Percentiles rank a stretch among this genome's conserved stretches.
Conservation (phyloP, 2,113 vertebrate genomes). For the Pedionomus torquatus region DNA sequence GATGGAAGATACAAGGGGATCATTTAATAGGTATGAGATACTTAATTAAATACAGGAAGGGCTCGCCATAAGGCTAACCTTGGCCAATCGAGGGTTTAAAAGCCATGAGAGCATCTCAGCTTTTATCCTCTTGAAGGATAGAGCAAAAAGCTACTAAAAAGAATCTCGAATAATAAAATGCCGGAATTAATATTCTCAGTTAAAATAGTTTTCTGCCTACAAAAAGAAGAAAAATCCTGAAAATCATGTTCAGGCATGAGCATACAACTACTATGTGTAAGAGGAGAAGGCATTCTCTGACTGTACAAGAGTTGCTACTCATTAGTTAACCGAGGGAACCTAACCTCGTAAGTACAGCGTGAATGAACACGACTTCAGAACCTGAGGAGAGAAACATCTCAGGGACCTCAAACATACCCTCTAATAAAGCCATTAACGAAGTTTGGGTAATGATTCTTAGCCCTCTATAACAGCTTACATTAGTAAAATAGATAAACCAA, state of each 20-base stretch:
- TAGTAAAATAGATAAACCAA: not conserved
- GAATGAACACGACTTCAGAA: not conserved
- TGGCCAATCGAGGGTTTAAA: not conserved
- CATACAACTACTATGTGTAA: not conserved
- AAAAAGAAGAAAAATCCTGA: not conserved
- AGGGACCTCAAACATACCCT: not conserved
- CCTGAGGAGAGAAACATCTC: not conserved
- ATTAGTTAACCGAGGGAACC: not conserved
- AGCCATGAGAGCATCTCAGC: not conserved
- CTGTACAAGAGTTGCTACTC: not conserved
- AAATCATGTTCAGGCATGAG: not conserved
- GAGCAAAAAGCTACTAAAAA: not conserved
- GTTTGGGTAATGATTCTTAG: not conserved
- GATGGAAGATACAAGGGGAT: not conserved
- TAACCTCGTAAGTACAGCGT: rapidly evolving
- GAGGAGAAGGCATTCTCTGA: not conserved
- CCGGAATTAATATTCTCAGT: not conserved
- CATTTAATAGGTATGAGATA: not conserved
- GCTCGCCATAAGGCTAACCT: not conserved
- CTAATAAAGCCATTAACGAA: not conserved
- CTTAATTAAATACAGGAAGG: not conserved
- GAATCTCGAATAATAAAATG: not conserved
- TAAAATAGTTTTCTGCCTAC: not conserved
- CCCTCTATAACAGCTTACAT: not conserved
- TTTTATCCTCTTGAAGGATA: not conserved